Conservation (phyloP, 2,888 invertebrate genomes). For the Eueremaeus valkanovi region DNA sequence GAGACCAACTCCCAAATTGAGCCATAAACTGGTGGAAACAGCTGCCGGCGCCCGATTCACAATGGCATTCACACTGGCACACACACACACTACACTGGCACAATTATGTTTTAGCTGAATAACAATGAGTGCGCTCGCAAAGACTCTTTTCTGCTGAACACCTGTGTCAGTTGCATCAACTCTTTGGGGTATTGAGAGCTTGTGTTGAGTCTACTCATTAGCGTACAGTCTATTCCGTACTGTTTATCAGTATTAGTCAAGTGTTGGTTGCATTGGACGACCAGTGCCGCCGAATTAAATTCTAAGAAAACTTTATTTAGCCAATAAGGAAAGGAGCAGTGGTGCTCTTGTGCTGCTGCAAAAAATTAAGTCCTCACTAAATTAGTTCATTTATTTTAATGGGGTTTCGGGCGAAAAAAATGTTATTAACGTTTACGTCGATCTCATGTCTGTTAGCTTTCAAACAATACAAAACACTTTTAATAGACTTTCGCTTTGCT, state of each 20-base stretch:
- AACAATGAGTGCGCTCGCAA: not conserved
- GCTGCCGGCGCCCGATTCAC: not conserved
- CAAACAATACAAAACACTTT: constrained; percentile 3
- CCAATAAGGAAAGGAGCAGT: not conserved
- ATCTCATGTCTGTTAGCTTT: not conserved
- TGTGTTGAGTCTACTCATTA: not conserved
- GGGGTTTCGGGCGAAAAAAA: constrained; percentile 8
- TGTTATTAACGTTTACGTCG: not conserved
- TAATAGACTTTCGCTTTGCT: not conserved
- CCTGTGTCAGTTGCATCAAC: not conserved
- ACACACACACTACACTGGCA: not conserved
- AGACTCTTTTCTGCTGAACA: constrained; percentile 1
- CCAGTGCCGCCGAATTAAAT: not conserved
- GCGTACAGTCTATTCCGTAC: not conserved
- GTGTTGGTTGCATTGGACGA: not conserved
- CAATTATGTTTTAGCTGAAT: too few relatives aligned
- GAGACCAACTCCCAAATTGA: not conserved
- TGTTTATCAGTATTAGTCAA: not conserved
- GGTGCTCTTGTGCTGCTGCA: not conserved
- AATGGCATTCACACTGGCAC: not conserved
- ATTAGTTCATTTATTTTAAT: constrained; percentile 27
- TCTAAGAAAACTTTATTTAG: not conserved
- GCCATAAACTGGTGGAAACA: not conserved
- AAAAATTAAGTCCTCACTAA: not conserved
- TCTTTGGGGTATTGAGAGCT: not conserved